These are phyloP conservation scores for Apoda limacodes DNA, from an alignment of 2,888 invertebrate species.

Conservation along the genomic window DNA sequence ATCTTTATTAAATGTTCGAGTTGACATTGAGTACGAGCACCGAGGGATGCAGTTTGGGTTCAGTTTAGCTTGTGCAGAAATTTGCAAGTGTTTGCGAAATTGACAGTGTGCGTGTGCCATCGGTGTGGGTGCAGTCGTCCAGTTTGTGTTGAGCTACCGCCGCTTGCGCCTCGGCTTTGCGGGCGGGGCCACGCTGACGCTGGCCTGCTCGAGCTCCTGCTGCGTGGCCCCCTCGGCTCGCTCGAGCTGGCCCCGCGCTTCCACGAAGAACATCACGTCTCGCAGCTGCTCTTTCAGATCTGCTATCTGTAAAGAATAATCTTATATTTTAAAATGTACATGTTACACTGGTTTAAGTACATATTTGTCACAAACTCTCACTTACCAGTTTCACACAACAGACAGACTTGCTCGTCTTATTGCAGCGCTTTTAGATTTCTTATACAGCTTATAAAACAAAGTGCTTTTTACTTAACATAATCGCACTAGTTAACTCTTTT, in stretches of 20 bases:
- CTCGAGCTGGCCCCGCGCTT: conserved; percentile 73
- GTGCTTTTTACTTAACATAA: no score
- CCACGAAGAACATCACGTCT: conserved; percentile 97
- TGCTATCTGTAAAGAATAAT: conserved; percentile 71
- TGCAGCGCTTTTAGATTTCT: no score
- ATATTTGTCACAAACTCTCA: no score
- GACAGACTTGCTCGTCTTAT: no score
- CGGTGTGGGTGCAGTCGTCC: background rate
- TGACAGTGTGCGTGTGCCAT: background rate
- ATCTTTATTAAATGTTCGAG: no score
- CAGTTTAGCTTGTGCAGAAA: background rate
- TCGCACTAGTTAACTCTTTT: no score
- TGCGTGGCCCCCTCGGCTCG: conserved; percentile 24
- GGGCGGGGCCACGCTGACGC: conserved; percentile 30
- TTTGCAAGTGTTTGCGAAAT: background rate
- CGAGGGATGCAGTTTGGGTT: no score
- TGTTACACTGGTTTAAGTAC: no score
- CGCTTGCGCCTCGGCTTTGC: conserved; percentile 16
- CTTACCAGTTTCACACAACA: no score
- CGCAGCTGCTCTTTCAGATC: conserved; percentile 93
- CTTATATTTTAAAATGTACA: conserved; percentile 2
- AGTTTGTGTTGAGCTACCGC: conserved; percentile 9
- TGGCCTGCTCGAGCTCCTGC: conserved; percentile 36
- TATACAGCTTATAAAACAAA: no score
- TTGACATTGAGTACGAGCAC: no score